Conservation (phyloP, 2,888 invertebrate species). For the Lingula anatina region DNA sequence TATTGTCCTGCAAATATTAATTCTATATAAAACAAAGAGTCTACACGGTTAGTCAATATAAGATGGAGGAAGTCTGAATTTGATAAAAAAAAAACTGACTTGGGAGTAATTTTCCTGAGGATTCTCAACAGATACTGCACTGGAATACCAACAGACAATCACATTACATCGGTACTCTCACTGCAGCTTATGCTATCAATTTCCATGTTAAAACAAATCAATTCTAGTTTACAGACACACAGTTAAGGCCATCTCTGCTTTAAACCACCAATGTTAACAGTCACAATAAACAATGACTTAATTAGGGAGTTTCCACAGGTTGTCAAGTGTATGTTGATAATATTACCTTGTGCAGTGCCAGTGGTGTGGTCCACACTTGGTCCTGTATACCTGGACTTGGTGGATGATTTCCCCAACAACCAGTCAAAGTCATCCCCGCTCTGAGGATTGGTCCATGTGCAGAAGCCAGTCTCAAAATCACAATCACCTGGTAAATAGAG, state of each 20-base stretch:
- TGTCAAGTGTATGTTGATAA: too few species aligned
- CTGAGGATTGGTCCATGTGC: conserved; percentile 29
- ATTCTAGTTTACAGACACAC: too few species aligned
- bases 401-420: conserved; percentile 27
- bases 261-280: too few species aligned
- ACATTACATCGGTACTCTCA: too few species aligned
- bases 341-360: conserved; percentile 17
- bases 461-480: conserved; percentile 38
- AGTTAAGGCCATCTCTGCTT: too few species aligned
- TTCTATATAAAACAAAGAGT: background rate
- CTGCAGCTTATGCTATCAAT: too few species aligned
- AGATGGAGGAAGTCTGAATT: background rate
- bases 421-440: conserved; percentile 39
- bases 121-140: too few species aligned
- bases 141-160: too few species aligned
- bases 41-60: background rate
- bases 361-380: conserved; percentile 35
- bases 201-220: too few species aligned
- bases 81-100: background rate
- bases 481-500: conserved; percentile 25
- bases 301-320: too few species aligned
- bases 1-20: conserved; percentile 22
- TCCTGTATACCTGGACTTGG: conserved; percentile 23
- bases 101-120: too few species aligned
- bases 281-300: too few species aligned